Evolutionary conservation across 2,113 vertebrate genomes (phyloP).

Genomic region (Cochlearius cochlearius): DNA sequence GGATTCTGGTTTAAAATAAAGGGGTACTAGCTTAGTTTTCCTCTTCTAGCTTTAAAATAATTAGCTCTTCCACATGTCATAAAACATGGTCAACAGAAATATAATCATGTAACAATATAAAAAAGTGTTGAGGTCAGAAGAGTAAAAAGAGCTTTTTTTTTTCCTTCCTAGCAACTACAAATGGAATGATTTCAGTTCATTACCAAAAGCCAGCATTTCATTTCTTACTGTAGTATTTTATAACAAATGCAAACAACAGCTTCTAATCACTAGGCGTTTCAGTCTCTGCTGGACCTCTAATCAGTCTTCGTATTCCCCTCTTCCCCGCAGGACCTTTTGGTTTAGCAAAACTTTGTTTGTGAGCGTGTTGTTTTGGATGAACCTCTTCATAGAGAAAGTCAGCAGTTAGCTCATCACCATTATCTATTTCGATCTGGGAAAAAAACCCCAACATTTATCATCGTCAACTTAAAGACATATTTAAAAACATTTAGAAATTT

Average conservation of each 20-base stretch:
- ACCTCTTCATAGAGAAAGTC: conserved; percentile 97
- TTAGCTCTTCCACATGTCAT: neutral
- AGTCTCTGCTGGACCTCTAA: conserved; percentile 82
- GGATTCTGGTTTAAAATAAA: neutral
- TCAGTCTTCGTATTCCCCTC: conserved; percentile 89
- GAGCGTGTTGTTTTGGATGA: conserved; percentile 95
- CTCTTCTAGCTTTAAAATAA: conserved; percentile 7
- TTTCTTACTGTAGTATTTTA: conserved; percentile 15
- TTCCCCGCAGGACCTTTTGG: conserved; percentile 93
- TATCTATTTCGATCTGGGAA: conserved; percentile 91
- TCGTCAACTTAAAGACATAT: neutral
- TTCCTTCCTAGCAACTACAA: conserved; percentile 7
- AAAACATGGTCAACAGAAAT: conserved; percentile 8
- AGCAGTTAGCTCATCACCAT: conserved; percentile 90
- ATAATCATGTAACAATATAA: conserved; percentile 11
- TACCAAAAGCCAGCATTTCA: conserved; percentile 58
- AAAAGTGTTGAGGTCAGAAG: conserved; percentile 28
- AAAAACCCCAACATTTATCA: neutral
- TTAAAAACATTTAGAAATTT: neutral
- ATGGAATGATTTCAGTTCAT: conserved; percentile 73
- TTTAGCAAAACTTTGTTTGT: conserved; percentile 94
- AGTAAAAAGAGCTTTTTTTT: conserved; percentile 14
- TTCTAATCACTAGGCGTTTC: conserved; percentile 80
- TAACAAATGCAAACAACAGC: neutral
- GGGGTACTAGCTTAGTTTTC: neutral